Evolutionary conservation across 2,113 vertebrate species (phyloP).

Genomic region (Bos taurus): ARS-UCD2.0 NC_037338.1:15601501-15602000

Average conservation of each 20-base stretch:
- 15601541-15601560: neutral
- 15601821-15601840: fast-evolving
- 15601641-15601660: neutral
- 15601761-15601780: neutral
- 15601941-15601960: neutral
- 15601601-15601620: neutral
- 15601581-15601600: neutral
- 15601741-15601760: too few relatives aligned
- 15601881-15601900: neutral
- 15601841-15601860: neutral
- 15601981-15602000: neutral
- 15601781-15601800: neutral
- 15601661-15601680: neutral
- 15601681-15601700: neutral
- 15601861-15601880: neutral
- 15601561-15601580: neutral
- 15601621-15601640: neutral
- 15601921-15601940: neutral
- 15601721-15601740: neutral
- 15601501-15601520: neutral
- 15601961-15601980: neutral
- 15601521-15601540: neutral
- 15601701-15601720: neutral
- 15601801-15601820: neutral
- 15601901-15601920: neutral